Conservation (phyloP, 2,797 vertebrate genomes). For the Falco cherrug region DNA sequence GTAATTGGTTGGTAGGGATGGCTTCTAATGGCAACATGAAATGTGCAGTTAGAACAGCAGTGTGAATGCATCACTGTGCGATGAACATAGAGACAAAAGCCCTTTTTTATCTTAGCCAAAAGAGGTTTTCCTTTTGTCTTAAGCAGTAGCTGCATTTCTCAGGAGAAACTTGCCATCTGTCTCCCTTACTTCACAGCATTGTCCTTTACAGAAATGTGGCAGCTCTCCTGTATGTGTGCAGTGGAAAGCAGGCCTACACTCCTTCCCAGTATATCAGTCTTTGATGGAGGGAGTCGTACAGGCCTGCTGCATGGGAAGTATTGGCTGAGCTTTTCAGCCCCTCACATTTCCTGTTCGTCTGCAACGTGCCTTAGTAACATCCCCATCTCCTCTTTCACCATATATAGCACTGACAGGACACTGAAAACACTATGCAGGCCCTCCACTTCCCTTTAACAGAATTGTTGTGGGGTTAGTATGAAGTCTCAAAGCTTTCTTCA, state of each 20-base stretch:
- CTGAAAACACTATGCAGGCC: not conserved
- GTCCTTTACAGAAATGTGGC: not conserved
- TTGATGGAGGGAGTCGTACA: not conserved
- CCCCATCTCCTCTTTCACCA: not conserved
- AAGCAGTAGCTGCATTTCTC: not conserved
- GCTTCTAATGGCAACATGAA: not conserved
- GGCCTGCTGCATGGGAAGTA: not conserved
- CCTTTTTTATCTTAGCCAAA: not conserved
- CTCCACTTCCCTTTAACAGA: not conserved
- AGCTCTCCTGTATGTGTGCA: not conserved
- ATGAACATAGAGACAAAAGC: not conserved
- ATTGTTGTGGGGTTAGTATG: not conserved
- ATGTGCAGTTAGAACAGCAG: not conserved
- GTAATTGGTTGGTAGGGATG: not conserved
- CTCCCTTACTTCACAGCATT: not conserved
- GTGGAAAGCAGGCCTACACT: not conserved
- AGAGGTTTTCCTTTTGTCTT: not conserved
- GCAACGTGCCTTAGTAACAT: not conserved
- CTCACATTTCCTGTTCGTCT: not conserved
- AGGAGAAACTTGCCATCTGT: not conserved
- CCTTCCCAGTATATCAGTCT: not conserved
- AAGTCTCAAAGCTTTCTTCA: not conserved
- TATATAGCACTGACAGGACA: not conserved
- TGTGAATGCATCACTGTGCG: accelerated
- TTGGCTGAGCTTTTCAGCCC: not conserved